Evolutionary conservation across 1,140 invertebrate species (phyloP).

Genomic region (Atopsyche davidsoni): DNA sequence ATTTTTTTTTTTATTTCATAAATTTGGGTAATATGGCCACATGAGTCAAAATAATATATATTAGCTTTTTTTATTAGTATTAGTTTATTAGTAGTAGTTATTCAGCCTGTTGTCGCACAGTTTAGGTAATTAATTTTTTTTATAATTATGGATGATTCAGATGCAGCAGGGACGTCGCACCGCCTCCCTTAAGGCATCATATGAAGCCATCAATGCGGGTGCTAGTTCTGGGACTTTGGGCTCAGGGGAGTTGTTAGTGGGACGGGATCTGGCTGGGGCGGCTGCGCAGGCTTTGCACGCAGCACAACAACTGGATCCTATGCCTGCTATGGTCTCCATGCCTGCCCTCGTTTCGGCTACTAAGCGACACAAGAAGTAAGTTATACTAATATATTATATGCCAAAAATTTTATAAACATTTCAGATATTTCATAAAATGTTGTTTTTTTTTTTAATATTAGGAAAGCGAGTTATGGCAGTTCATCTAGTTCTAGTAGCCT

Average conservation of each 20-base stretch:
- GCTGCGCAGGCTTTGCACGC: conserved; percentile 74
- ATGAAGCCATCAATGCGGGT: conserved; percentile 73
- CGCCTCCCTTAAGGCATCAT: conserved; percentile 90
- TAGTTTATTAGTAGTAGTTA: too few relatives aligned
- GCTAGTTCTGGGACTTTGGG: conserved; percentile 51
- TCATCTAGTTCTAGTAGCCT: conserved; percentile 16
- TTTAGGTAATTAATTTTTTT: too few relatives aligned
- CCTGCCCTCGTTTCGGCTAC: conserved; percentile 30
- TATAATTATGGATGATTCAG: conserved; percentile 36
- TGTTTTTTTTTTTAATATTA: conserved; percentile 17
- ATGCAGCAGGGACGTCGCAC: conserved; percentile 92
- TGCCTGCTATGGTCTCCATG: conserved; percentile 5
- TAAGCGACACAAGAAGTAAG: conserved; percentile 62
- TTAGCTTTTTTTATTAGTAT: too few relatives aligned
- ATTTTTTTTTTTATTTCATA: not conserved
- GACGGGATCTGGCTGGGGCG: conserved; percentile 66
- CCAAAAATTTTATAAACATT: not conserved
- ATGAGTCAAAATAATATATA: not conserved
- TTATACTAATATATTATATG: conserved; percentile 1
- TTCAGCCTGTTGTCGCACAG: too few relatives aligned
- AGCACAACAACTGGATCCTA: conserved; percentile 43
- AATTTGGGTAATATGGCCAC: too few relatives aligned
- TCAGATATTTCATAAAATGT: too few relatives aligned
- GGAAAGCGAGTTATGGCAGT: conserved; percentile 23
- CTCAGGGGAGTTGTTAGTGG: conserved; percentile 53